Evolutionary conservation across 2,888 invertebrate species (phyloP).

Genomic region (Meandrusa payeni): DNA sequence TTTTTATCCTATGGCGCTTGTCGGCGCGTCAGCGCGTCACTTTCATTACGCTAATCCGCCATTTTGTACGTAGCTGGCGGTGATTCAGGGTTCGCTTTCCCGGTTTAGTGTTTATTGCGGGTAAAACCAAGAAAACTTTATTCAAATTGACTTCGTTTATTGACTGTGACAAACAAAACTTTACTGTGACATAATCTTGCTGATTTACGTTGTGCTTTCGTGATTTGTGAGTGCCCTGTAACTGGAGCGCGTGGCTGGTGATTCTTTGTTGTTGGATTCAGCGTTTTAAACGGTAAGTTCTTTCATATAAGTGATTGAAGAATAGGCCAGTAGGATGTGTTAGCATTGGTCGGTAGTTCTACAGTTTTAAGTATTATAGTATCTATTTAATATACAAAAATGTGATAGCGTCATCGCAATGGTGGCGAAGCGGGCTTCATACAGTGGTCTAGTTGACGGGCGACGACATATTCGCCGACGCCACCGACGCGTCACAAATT

Average conservation of each 20-base stretch:
- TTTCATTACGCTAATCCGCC: slow-evolving; percentile 79
- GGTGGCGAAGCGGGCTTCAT: slow-evolving; percentile 48
- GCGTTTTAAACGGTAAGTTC: slow-evolving; percentile 72
- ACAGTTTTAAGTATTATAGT: slow-evolving; percentile 22
- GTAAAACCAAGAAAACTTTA: slow-evolving; percentile 68
- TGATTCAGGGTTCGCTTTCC: slow-evolving; percentile 71
- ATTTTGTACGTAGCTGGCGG: slow-evolving; percentile 81
- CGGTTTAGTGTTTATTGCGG: slow-evolving; percentile 68
- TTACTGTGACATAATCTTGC: slow-evolving; percentile 57
- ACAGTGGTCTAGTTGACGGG: slow-evolving; percentile 50
- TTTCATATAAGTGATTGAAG: slow-evolving; percentile 38
- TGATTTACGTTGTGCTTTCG: slow-evolving; percentile 68
- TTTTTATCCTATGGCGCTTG: slow-evolving; percentile 48
- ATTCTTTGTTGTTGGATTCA: slow-evolving; percentile 79
- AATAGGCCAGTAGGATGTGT: slow-evolving; percentile 31
- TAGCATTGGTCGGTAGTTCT: slow-evolving; percentile 31
- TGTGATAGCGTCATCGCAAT: slow-evolving; percentile 65
- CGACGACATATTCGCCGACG: slow-evolving; percentile 61
- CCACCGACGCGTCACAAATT: slow-evolving; percentile 67
- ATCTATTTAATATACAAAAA: slow-evolving; percentile 38
- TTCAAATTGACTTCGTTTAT: slow-evolving; percentile 53
- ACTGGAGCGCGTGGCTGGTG: slow-evolving; percentile 80
- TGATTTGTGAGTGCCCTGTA: slow-evolving; percentile 77
- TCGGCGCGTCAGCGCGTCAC: slow-evolving; percentile 78
- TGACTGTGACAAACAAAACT: slow-evolving; percentile 57